phyloP scores from a whole-genome alignment of 1,140 invertebrate genomes.

The Zaprionus kolodkinae region DNA sequence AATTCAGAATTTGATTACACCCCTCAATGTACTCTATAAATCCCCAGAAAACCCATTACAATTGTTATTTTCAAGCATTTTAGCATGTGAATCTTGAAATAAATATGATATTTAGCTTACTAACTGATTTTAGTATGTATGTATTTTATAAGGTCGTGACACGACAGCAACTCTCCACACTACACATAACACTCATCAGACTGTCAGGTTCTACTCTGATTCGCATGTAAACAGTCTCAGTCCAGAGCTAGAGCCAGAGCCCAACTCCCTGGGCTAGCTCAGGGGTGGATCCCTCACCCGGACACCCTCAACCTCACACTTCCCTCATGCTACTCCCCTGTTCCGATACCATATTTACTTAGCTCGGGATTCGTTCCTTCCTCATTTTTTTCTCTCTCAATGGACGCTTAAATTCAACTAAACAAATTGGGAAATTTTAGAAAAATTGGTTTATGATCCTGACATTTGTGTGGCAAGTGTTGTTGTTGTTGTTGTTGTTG shows the following conservation, averaged over 20 bases:
- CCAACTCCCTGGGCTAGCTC: not conserved
- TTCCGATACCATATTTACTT: conserved; percentile 53
- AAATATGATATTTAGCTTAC: too few species aligned
- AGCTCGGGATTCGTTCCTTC: conserved; percentile 29
- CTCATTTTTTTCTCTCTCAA: conserved; percentile 9
- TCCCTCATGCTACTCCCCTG: not conserved
- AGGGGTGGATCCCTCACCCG: not conserved
- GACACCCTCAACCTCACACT: not conserved
- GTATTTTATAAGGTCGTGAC: too few species aligned
- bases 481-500: conserved; percentile 24
- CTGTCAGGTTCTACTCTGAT: conserved; percentile 34
- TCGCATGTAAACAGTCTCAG: conserved; percentile 25
- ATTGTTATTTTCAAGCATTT: too few species aligned
- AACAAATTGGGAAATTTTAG: conserved; percentile 81
- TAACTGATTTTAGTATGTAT: too few species aligned
- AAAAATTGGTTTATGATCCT: conserved; percentile 81
- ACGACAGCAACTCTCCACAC: not conserved
- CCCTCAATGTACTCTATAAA: too few species aligned
- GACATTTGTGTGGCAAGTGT: conserved; percentile 62
- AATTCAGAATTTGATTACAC: not conserved
- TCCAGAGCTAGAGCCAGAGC: conserved; percentile 1
- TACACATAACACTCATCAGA: conserved; percentile 15
- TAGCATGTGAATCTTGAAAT: too few species aligned
- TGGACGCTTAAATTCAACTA: conserved; percentile 68
- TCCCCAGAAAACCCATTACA: too few species aligned